phyloP scores from a whole-genome alignment of 37 sponge, comb jelly and placozoan genomes.

The Tethya wilhelma region DNA sequence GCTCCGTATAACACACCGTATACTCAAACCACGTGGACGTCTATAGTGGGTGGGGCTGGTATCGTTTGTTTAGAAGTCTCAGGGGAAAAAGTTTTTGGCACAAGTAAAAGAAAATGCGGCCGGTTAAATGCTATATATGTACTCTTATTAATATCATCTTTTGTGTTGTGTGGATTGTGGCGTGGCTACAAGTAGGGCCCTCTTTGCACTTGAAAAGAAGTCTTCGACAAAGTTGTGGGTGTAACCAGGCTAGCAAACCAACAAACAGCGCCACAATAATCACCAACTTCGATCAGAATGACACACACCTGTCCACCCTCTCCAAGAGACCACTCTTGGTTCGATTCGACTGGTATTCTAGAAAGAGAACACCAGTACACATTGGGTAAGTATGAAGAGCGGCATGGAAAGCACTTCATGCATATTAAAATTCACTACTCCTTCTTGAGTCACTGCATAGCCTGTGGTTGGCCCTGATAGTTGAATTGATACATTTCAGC shows the following conservation, averaged over 20 bases:
- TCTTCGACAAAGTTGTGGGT: background rate
- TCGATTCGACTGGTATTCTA: conserved; percentile 79
- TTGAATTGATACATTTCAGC: too few relatives aligned
- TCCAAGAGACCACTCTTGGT: conserved; percentile 75
- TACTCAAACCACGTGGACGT: background rate
- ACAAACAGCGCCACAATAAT: background rate
- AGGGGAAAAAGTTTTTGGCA: too few relatives aligned
- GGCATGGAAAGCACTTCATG: background rate
- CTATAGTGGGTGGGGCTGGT: conserved; percentile 31
- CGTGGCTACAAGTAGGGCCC: background rate
- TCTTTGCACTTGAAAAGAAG: too few relatives aligned
- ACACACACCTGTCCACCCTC: conserved; percentile 29
- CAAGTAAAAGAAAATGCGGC: too few relatives aligned
- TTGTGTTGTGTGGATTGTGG: background rate
- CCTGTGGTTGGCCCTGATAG: background rate
- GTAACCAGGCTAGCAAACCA: background rate
- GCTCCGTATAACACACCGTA: conserved; percentile 1
- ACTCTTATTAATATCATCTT: too few relatives aligned
- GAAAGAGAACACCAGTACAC: conserved; percentile 65
- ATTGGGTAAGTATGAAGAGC: conserved; percentile 56
- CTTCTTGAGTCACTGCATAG: background rate
- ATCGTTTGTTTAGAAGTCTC: too few relatives aligned
- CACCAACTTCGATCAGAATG: background rate
- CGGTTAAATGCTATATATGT: too few relatives aligned
- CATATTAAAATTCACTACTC: too few relatives aligned